phyloP scores from a whole-genome alignment of 1,140 invertebrate genomes.

The Meloidogyne hapla region DNA sequence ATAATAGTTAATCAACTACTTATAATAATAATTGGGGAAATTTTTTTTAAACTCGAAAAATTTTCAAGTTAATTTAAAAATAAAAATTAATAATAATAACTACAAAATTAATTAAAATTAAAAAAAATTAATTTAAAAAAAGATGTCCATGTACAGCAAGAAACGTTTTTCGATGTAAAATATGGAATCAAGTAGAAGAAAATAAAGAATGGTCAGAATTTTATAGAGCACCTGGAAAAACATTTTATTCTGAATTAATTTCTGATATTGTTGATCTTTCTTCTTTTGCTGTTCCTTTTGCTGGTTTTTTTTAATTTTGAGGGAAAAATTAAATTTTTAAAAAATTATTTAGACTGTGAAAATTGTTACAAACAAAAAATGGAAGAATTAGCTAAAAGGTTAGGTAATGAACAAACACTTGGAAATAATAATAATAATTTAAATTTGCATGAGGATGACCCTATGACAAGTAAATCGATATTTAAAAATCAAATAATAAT shows the following conservation, averaged over 20 bases:
- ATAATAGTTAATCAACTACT: too few species aligned
- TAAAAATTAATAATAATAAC: too few species aligned
- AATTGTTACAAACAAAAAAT: slow-evolving; percentile 47
- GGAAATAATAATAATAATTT: neutral
- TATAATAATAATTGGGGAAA: too few species aligned
- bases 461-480: neutral
- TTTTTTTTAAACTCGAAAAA: too few species aligned
- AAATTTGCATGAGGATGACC: neutral
- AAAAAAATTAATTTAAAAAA: slow-evolving; percentile 12
- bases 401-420: neutral
- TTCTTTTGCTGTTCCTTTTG: slow-evolving; percentile 21
- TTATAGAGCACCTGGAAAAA: slow-evolving; percentile 50
- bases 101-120: neutral
- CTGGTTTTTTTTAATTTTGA: neutral
- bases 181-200: slow-evolving; percentile 55
- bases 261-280: slow-evolving; percentile 54
- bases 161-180: slow-evolving; percentile 56
- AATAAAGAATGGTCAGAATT: slow-evolving; percentile 54
- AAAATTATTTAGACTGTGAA: slow-evolving; percentile 47
- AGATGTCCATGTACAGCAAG: slow-evolving; percentile 59
- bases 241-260: slow-evolving; percentile 47
- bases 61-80: too few species aligned
- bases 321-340: neutral
- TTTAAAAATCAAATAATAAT: neutral
- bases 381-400: slow-evolving; percentile 40